Conservation (phyloP, 2,797 vertebrate genomes). For the Carduelis carduelis region DNA sequence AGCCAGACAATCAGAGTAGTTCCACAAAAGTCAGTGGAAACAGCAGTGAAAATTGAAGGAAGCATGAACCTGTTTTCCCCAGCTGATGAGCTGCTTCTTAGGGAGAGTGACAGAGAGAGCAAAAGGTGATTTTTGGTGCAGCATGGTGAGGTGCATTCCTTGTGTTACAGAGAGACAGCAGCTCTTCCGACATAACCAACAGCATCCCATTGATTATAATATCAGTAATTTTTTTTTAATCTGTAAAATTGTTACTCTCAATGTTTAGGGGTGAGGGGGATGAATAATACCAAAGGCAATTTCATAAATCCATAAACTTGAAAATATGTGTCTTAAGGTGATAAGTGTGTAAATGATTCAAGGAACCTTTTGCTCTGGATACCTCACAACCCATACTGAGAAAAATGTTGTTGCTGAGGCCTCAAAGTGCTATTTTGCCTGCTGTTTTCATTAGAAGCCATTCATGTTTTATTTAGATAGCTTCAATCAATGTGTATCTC, state of each 20-base stretch:
- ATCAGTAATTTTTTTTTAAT: neutral
- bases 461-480: constrained; percentile 45
- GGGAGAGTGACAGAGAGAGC: neutral
- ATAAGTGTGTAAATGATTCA: neutral
- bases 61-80: neutral
- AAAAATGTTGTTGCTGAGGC: neutral
- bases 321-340: neutral
- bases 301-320: neutral
- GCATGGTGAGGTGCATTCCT: neutral
- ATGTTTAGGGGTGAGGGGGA: neutral
- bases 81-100: neutral
- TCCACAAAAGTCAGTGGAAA: neutral
- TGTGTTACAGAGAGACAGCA: neutral
- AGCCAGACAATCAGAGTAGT: neutral
- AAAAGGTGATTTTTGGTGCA: neutral
- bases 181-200: neutral
- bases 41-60: neutral
- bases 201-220: neutral
- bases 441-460: constrained; percentile 21
- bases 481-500: constrained; percentile 20
- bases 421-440: constrained; percentile 19
- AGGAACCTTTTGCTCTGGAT: neutral
- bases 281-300: neutral
- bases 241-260: neutral
- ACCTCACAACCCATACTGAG: neutral